A percentile compares a stretch with the other conserved stretches of the same genome.
Conservation (phyloP, 2,888 invertebrate species). For the Criorhina ranunculi region DNA sequence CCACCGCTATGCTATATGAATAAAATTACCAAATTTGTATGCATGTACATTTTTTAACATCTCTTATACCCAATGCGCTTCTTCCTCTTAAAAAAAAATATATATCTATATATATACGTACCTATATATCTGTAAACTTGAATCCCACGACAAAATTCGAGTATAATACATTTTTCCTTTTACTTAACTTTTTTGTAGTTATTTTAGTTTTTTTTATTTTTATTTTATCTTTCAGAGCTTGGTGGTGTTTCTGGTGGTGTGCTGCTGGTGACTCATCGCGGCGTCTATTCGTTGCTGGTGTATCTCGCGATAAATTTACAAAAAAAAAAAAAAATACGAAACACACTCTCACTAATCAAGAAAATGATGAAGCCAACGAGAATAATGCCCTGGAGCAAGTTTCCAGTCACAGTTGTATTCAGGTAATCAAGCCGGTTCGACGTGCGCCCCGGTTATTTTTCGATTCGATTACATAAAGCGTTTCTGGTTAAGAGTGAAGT, state of each 20-base stretch:
- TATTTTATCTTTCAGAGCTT: conserved; percentile 64
- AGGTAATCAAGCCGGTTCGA: conserved; percentile 68
- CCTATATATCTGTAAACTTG: neutral
- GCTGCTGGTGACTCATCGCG: conserved; percentile 56
- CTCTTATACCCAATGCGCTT: neutral
- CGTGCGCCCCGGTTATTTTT: conserved; percentile 29
- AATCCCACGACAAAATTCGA: conserved; percentile 1
- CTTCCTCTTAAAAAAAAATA: neutral
- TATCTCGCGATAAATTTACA: conserved; percentile 57
- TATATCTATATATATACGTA: no score
- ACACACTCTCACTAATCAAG: conserved; percentile 25
- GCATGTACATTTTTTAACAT: neutral
- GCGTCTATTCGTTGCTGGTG: conserved; percentile 27
- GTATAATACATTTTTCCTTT: neutral
- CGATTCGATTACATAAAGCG: conserved; percentile 8
- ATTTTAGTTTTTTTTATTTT: conserved; percentile 42
- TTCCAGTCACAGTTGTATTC: conserved; percentile 72
- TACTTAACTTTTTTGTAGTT: neutral
- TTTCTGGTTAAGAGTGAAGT: neutral
- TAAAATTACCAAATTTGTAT: neutral
- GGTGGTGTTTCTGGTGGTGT: no score
- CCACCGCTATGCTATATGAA: neutral
- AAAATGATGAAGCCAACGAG: conserved; percentile 57
- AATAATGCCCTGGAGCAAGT: conserved; percentile 62
- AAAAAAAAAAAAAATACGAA: conserved; percentile 24